phyloP scores from a whole-genome alignment of 2,888 invertebrate species.

The Callinectes sapidus region DNA sequence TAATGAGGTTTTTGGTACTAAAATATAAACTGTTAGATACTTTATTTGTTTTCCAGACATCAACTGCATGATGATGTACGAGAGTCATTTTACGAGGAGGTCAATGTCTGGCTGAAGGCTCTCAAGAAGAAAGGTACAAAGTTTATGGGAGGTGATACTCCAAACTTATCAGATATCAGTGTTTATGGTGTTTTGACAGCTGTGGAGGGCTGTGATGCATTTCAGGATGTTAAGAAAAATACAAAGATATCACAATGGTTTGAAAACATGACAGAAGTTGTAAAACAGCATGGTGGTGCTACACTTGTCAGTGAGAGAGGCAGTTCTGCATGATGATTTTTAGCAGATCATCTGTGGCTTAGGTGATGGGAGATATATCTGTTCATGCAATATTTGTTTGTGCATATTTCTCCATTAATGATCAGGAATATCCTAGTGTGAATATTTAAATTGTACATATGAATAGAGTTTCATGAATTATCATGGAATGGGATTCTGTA shows the following conservation, averaged over 20 bases:
- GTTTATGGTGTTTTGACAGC: slow-evolving; percentile 89
- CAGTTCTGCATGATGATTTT: slow-evolving; percentile 2
- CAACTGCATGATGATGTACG: slow-evolving; percentile 91
- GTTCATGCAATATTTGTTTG: not conserved
- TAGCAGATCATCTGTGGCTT: not conserved
- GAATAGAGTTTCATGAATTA: not conserved
- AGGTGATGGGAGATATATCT: not conserved
- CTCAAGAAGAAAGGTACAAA: slow-evolving; percentile 82
- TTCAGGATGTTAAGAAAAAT: slow-evolving; percentile 85
- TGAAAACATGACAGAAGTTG: slow-evolving; percentile 82
- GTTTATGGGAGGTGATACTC: slow-evolving; percentile 90
- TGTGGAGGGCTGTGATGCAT: slow-evolving; percentile 86
- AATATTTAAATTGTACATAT: slow-evolving; percentile 1
- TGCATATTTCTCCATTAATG: not conserved
- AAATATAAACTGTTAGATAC: not conserved
- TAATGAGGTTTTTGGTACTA: not conserved
- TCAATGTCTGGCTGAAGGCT: slow-evolving; percentile 86
- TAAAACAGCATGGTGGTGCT: slow-evolving; percentile 74
- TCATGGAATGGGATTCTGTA: not conserved
- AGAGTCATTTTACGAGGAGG: slow-evolving; percentile 91
- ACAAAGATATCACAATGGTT: slow-evolving; percentile 89
- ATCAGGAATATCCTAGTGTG: not conserved
- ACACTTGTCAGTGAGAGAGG: slow-evolving; percentile 28
- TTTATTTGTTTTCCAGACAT: slow-evolving; percentile 79
- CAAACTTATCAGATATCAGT: slow-evolving; percentile 93